These are phyloP conservation scores for Leuciscus idus DNA, from an alignment of 2,113 vertebrate species.

Conservation along the genomic window DNA sequence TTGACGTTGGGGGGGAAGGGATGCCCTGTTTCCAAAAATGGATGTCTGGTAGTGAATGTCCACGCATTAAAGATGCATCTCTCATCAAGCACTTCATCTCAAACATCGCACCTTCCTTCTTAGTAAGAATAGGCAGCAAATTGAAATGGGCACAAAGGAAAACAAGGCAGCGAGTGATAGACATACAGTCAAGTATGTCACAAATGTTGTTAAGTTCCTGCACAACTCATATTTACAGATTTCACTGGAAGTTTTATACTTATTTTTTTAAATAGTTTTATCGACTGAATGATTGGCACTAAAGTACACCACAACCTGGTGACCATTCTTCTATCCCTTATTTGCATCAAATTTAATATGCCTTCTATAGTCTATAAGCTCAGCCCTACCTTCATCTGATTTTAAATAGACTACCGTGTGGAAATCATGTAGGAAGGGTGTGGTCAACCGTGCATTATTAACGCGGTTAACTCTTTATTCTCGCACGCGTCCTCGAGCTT, in stretches of 20 bases:
- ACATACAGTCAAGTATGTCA: no score
- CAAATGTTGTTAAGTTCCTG: background rate
- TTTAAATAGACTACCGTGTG: background rate
- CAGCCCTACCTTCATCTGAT: background rate
- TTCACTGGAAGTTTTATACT: no score
- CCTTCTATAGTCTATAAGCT: background rate
- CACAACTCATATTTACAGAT: background rate
- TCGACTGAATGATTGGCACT: no score
- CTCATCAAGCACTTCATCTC: background rate
- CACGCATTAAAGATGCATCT: background rate
- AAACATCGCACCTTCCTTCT: no score
- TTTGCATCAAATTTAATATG: background rate
- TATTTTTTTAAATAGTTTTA: no score
- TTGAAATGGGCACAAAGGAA: background rate
- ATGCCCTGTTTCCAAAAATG: conserved; percentile 35
- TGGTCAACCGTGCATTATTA: conserved; percentile 42
- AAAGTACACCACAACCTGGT: no score
- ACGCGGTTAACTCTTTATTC: conserved; percentile 9
- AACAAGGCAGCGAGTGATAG: background rate
- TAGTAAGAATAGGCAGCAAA: background rate
- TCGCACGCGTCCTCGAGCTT: background rate
- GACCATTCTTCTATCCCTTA: background rate
- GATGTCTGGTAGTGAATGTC: background rate
- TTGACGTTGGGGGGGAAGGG: background rate
- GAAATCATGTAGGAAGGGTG: background rate